These are phyloP conservation scores for Drosophila quadrilineata DNA, from an alignment of 1,140 invertebrate genomes.

Conservation along the genomic window DNA sequence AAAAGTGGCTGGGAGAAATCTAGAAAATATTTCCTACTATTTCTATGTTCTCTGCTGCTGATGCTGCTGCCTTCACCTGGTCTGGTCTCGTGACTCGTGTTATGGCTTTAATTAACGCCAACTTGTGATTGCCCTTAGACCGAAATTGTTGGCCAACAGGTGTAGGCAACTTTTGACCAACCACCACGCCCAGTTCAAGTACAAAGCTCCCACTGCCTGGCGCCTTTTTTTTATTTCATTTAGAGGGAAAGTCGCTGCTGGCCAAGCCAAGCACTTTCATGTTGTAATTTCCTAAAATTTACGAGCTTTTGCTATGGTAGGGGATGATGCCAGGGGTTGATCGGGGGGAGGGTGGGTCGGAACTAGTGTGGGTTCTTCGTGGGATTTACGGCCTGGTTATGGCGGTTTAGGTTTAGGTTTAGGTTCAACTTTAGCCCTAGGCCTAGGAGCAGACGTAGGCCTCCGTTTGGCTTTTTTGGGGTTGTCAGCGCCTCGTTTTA, in stretches of 20 bases:
- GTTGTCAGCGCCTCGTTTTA: constrained; percentile 72
- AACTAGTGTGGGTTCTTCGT: constrained; percentile 6
- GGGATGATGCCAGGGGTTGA: neutral
- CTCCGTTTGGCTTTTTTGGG: constrained; percentile 18
- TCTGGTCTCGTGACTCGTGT: constrained; percentile 34
- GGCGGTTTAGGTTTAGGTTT: constrained; percentile 36
- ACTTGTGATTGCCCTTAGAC: constrained; percentile 45
- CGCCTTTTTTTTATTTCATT: constrained; percentile 74
- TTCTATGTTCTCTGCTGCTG: neutral
- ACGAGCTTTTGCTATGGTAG: constrained; percentile 59
- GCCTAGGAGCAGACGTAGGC: no score
- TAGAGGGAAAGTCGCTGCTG: constrained; percentile 51
- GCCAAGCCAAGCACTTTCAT: constrained; percentile 56
- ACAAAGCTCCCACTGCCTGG: neutral
- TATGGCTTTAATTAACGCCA: constrained; percentile 74
- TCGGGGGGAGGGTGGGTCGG: neutral
- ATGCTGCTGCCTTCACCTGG: neutral
- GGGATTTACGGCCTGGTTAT: constrained; percentile 64
- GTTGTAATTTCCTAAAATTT: constrained; percentile 76
- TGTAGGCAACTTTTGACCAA: constrained; percentile 56
- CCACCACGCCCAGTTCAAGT: neutral
- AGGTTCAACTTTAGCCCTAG: constrained; percentile 7
- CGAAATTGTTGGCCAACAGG: constrained; percentile 51
- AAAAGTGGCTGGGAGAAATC: constrained; percentile 45
- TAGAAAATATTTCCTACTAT: neutral